Percentiles rank a stretch among this genome's conserved stretches.
These are phyloP conservation scores for Cardiocondyla obscurior DNA, from an alignment of 1,140 invertebrate species.

Conservation along the genomic window DNA sequence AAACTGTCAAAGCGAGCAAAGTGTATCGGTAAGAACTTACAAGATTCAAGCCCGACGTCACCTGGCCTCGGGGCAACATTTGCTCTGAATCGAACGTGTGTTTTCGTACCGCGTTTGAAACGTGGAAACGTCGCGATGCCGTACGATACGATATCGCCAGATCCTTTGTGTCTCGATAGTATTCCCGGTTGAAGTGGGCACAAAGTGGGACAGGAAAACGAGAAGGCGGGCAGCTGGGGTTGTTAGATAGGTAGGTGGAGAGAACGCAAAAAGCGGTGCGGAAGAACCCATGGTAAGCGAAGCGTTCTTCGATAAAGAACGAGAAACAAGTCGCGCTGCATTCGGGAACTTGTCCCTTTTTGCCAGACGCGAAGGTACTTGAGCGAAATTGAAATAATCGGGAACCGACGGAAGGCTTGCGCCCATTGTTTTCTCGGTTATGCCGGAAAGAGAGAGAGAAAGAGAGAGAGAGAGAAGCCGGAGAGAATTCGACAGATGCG, in stretches of 20 bases:
- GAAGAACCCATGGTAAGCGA: slow-evolving; percentile 52
- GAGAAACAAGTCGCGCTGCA: slow-evolving; percentile 47
- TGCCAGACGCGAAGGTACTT: slow-evolving; percentile 61
- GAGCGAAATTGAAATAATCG: slow-evolving; percentile 65
- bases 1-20: not conserved
- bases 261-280: not conserved
- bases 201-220: slow-evolving; percentile 6
- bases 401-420: slow-evolving; percentile 57
- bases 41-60: not conserved
- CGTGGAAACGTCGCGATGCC: not conserved
- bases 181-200: not conserved
- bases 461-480: not conserved
- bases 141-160: not conserved
- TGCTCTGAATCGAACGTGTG: not conserved
- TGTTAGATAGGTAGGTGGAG: slow-evolving; percentile 29
- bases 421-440: slow-evolving; percentile 45
- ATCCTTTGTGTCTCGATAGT: slow-evolving; percentile 28
- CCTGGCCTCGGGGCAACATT: not conserved
- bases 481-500: not conserved
- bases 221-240: not conserved
- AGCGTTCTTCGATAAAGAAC: slow-evolving; percentile 42
- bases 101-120: slow-evolving; percentile 3
- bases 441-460: not conserved
- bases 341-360: slow-evolving; percentile 21
- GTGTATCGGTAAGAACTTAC: not conserved